A percentile compares a stretch with the other conserved stretches of the same genome.
These are phyloP conservation scores for Cataglyphis hispanica DNA, from an alignment of 1,140 invertebrate genomes.

Conservation along the genomic window DNA sequence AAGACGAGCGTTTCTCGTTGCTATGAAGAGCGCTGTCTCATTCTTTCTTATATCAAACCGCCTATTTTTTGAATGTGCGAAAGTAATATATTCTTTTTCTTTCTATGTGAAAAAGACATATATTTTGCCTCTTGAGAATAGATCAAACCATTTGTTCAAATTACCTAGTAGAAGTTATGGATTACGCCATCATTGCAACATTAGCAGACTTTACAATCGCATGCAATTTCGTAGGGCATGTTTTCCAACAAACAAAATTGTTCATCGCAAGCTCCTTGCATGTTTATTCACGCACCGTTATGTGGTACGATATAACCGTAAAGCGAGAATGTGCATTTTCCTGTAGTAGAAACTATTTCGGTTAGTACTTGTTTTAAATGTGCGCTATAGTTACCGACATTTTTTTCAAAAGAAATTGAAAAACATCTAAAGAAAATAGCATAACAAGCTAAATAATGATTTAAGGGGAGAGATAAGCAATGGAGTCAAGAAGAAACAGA, in stretches of 20 bases:
- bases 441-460: conserved; percentile 26
- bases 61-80: neutral
- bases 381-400: conserved; percentile 60
- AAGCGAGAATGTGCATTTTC: conserved; percentile 37
- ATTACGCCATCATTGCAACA: conserved; percentile 8
- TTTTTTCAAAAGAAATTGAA: conserved; percentile 64
- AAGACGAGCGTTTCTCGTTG: neutral
- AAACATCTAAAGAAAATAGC: conserved; percentile 52
- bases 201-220: conserved; percentile 17
- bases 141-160: conserved; percentile 11
- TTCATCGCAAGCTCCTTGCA: conserved; percentile 37
- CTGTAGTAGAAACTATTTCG: conserved; percentile 44
- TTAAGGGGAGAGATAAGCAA: conserved; percentile 21
- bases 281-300: conserved; percentile 29
- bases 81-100: neutral
- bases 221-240: conserved; percentile 4
- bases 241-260: conserved; percentile 54
- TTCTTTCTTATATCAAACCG: neutral
- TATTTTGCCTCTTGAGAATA: neutral
- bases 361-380: conserved; percentile 61
- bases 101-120: neutral
- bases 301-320: conserved; percentile 42
- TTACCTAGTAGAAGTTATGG: neutral
- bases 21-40: neutral
- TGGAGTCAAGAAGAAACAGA: neutral